Conservation (phyloP, 2,797 vertebrate genomes). For the Rallus crepitans region DNA sequence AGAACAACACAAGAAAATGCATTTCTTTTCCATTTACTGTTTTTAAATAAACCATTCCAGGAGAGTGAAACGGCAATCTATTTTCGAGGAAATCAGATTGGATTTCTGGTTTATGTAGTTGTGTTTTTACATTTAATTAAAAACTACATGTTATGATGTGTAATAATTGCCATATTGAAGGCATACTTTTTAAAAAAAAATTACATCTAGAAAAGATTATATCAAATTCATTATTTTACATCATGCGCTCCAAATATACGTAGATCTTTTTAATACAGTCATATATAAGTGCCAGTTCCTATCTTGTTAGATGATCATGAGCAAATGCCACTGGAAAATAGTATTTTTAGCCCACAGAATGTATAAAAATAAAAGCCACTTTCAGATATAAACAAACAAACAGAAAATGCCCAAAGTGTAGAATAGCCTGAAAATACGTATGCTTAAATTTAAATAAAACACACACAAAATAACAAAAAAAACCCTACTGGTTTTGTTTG, state of each 20-base stretch:
- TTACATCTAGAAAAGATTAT: conserved; percentile 56
- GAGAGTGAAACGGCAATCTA: conserved; percentile 79
- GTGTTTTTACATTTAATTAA: conserved; percentile 83
- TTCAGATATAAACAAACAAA: conserved; percentile 24
- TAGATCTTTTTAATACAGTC: conserved; percentile 74
- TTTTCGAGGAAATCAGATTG: conserved; percentile 84
- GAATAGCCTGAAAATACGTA: background rate
- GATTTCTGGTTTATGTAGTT: conserved; percentile 78
- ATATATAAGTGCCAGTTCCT: conserved; percentile 72
- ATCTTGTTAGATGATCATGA: conserved; percentile 69
- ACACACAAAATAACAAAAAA: no score
- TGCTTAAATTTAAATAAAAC: background rate
- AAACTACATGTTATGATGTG: conserved; percentile 78
- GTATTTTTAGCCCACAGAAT: conserved; percentile 65
- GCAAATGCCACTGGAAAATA: conserved; percentile 23
- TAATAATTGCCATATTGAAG: conserved; percentile 73
- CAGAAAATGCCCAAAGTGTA: background rate
- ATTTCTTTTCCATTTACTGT: conserved; percentile 84
- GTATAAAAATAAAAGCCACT: background rate
- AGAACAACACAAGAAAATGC: conserved; percentile 83
- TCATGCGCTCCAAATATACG: conserved; percentile 52
- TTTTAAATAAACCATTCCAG: conserved; percentile 85
- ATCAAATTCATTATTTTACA: conserved; percentile 68
- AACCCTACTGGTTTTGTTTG: background rate
- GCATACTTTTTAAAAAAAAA: conserved; percentile 68